Evolutionary conservation across 2,797 vertebrate genomes (phyloP).

Genomic region (Rallus crepitans): DNA sequence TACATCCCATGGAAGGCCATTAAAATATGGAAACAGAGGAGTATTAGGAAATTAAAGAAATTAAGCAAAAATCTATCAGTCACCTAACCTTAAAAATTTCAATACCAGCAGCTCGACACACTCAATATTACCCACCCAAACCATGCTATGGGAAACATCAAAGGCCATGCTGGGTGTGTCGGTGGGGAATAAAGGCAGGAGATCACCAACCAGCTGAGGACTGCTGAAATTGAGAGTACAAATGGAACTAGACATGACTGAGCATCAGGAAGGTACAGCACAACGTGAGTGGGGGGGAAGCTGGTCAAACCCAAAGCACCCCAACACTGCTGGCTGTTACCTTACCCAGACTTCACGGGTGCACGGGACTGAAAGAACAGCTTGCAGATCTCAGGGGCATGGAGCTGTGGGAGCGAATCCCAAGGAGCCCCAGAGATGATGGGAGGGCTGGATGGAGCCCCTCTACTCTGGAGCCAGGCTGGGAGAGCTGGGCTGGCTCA

Average conservation of each 20-base stretch:
- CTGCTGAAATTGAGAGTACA: neutral
- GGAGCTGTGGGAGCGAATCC: too few relatives aligned
- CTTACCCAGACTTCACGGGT: neutral
- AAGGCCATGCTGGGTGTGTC: rapidly evolving
- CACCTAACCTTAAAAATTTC: neutral
- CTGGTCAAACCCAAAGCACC: neutral
- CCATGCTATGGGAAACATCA: neutral
- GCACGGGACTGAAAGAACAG: neutral
- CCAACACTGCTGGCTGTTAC: neutral
- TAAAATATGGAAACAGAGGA: neutral
- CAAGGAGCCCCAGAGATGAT: too few relatives aligned
- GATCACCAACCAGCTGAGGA: neutral
- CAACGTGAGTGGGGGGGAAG: rapidly evolving
- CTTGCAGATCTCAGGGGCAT: too few relatives aligned
- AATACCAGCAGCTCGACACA: neutral
- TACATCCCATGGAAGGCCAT: neutral
- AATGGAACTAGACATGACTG: neutral
- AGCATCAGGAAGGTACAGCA: neutral
- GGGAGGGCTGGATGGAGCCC: too few relatives aligned
- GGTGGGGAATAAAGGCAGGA: neutral
- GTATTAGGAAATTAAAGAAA: neutral
- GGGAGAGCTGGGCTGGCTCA: too few relatives aligned
- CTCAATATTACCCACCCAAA: neutral
- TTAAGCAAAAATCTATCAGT: neutral
- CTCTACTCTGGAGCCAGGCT: too few relatives aligned